Percentiles rank a stretch among this genome's conserved stretches.
Evolutionary conservation across 2,113 vertebrate species (phyloP).

Genomic region (Falco punctatus): DNA sequence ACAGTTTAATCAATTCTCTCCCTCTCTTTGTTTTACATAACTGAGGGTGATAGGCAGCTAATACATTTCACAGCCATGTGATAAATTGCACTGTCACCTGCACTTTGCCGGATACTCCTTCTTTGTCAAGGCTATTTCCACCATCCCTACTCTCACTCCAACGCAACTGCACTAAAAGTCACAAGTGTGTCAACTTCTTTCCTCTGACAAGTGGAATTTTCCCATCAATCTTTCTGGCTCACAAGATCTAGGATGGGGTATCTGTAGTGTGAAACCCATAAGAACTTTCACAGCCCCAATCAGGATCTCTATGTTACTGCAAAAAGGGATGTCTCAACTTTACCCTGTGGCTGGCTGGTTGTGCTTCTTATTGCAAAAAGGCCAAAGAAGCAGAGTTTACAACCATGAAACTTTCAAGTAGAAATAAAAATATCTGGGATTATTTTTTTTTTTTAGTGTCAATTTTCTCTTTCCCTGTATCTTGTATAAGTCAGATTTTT

Average conservation of each 20-base stretch:
- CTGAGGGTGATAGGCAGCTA: slow-evolving; percentile 61
- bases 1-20: slow-evolving; percentile 59
- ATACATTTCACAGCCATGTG: slow-evolving; percentile 54
- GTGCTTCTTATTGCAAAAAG: neutral
- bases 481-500: neutral
- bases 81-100: slow-evolving; percentile 67
- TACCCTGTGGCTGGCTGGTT: neutral
- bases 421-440: neutral
- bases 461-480: neutral
- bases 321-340: neutral
- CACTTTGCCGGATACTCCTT: slow-evolving; percentile 39
- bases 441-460: neutral
- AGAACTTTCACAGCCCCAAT: fast-evolving
- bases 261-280: neutral
- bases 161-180: neutral
- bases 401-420: neutral
- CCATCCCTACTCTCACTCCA: neutral
- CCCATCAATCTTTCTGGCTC: neutral
- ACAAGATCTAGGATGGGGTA: neutral
- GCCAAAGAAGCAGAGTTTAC: neutral
- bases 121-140: slow-evolving; percentile 54
- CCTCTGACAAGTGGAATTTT: neutral
- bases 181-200: neutral
- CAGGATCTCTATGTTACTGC: neutral
- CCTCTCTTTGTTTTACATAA: slow-evolving; percentile 64